Percentiles rank a stretch among this genome's conserved stretches.
These are phyloP conservation scores for Bagarius yarrelli DNA, from an alignment of 2,113 vertebrate species.

Conservation along the genomic window DNA sequence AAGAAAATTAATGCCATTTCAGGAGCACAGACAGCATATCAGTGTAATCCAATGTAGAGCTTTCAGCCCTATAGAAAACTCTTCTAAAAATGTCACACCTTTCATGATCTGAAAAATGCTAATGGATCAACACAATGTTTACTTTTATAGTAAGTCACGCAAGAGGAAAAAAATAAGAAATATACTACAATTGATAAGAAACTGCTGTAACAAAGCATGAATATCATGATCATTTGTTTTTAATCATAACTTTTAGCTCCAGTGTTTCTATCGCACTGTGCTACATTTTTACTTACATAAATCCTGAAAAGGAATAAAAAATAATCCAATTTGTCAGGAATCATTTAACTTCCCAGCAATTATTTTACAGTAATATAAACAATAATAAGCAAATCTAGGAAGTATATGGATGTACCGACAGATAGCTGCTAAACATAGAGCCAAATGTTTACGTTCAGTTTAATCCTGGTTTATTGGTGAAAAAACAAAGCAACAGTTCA, in stretches of 20 bases:
- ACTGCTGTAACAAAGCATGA: not conserved
- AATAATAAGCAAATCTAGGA: constrained; percentile 25
- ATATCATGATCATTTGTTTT: not conserved
- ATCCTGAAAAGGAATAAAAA: not conserved
- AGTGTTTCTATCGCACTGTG: not conserved
- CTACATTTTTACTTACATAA: not conserved
- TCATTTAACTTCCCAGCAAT: not conserved
- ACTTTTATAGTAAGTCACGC: not conserved
- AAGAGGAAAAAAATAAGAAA: not conserved
- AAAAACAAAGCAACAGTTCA: constrained; percentile 14
- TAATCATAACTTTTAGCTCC: not conserved
- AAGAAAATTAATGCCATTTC: not conserved
- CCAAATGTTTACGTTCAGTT: not conserved
- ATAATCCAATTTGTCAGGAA: not conserved
- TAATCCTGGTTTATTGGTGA: not conserved
- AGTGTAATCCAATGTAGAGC: not conserved
- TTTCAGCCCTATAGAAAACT: not conserved
- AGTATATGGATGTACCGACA: not conserved
- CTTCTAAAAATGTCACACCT: not conserved
- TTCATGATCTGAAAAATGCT: not conserved
- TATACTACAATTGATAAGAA: not conserved
- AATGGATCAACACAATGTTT: not conserved
- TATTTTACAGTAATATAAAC: not conserved
- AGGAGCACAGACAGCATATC: not conserved
- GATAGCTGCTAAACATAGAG: not conserved